Base-by-base conservation (phyloP, 2,888 invertebrate species). In the Zygothrica quintamaculata region DNA sequence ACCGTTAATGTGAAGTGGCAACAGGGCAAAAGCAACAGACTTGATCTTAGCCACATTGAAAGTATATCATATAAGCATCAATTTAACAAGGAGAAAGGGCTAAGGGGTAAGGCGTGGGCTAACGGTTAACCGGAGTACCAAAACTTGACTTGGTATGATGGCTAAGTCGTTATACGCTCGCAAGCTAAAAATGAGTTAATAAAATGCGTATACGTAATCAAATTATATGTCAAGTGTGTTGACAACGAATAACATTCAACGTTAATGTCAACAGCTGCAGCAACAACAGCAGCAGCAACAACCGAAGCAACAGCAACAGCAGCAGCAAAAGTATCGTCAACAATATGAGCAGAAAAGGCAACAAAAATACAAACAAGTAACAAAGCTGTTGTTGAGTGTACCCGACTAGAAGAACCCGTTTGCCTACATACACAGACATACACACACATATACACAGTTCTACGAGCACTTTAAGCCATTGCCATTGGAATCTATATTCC, bases 161-260 rank as follows among this genome's bases (percentile, higher is more conserved):
- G 42, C 16, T 44, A 26, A 31, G 65, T 40, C 51, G 65, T 58
- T 65, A 71, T 76, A 39, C 81, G 53, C 34, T 64, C 61, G 15
- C 65, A 59, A 29, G 70, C 76, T 82, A 66, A 79, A 82, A 82
- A 82, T 82, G 88, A 87, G 82, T 82, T 82, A 87, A 82, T 82
- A 82, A 82, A 81, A 87, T 82, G 84, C 82, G 82, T 82, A 71
- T 86, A 58, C 86, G 82, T 82, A 82, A 82, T 82, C 88, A 82
- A 87, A 82, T 82, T 85, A 87, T 82, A 87, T 87, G 81, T 87
- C 81, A 82, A 82, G 88, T 82, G 86, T 87, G 88, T 85, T 82
- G 81, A 82, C 81, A 82, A 85, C 86, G 86, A 75, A 70, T 79
- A 73, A 84, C 82, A 78, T 75, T 86, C 80, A 79, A 79, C 73